Percentiles rank a stretch among this genome's conserved stretches.
Evolutionary conservation across 2,113 vertebrate species (phyloP).

Genomic region (Apodemus speciosus): DNA sequence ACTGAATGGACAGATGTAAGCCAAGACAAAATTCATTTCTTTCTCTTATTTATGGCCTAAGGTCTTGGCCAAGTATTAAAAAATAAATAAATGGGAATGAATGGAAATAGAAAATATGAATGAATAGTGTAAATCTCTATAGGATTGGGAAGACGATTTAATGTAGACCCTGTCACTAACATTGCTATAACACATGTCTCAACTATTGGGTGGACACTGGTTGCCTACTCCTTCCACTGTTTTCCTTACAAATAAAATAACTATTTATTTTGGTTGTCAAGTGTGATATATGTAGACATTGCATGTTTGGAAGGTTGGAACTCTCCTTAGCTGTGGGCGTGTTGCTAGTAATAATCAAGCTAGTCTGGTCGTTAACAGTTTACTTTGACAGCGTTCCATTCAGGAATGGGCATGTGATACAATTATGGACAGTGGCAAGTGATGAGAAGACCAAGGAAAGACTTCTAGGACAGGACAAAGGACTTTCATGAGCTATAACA

Average conservation of each 20-base stretch:
- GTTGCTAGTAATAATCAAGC: background rate
- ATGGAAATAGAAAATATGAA: background rate
- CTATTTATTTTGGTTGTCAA: background rate
- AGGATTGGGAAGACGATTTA: background rate
- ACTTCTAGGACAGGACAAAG: background rate
- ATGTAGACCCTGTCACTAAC: background rate
- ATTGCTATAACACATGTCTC: background rate
- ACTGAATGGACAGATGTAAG: background rate
- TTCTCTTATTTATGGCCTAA: background rate
- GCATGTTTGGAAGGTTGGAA: background rate
- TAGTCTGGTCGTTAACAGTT: background rate
- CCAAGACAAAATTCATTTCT: background rate
- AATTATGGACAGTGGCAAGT: background rate
- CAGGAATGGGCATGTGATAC: background rate
- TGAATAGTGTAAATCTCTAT: background rate
- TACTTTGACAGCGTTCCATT: background rate
- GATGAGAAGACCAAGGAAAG: background rate
- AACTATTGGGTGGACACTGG: background rate
- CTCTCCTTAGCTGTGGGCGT: background rate
- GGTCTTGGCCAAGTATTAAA: conserved; percentile 6
- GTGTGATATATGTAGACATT: background rate
- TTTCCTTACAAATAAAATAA: background rate
- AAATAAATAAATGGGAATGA: background rate
- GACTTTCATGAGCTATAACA: background rate
- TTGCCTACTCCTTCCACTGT: background rate